Evolutionary conservation across 2,888 invertebrate species (phyloP), one percentile per base, ranked within the genome.

Genomic region (Thymelicus sylvestris): DNA sequence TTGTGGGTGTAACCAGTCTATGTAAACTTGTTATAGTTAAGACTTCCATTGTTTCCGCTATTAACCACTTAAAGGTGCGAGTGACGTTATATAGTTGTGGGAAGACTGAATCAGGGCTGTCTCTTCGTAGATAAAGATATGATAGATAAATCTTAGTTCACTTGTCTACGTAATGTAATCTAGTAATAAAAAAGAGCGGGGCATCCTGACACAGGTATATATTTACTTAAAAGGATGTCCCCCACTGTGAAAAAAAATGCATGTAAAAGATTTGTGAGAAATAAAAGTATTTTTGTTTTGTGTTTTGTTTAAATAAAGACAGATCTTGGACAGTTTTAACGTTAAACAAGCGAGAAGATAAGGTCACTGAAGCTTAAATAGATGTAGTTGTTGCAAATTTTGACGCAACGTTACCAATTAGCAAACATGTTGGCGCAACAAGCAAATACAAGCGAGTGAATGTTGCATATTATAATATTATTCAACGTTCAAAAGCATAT

Each of bases 61-160:
- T 72, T 72, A 72, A 65, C 72, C 73, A 63, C 73, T 67, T 71
- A 64, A 44, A 66, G 70, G 57, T 69, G 69, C 52, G 38, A 65
- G 71, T 57, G 39, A 65, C 64, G 65, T 61, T 39, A 68, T 61
- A 15, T 41, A 48, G 38, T 57, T 31, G 55, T 19, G 24, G 64
- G 63, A 64, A 60, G 67, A 38, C 38, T 31, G 64, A 57, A 55
- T 55, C 24, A 64, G 57, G 69, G 57, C n/a, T 69, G 63, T 41
- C 41, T 52, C 13, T 44, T 44, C 44, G 10, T 7, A 44, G 8
- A n/a, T n/a, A n/a, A n/a, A n/a, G n/a, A n/a, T n/a, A n/a, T n/a
- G n/a, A n/a, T n/a, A n/a, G n/a, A n/a, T n/a, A n/a, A n/a, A n/a
- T n/a, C n/a, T n/a, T n/a, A n/a, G n/a, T n/a, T n/a, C n/a, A n/a